Base-by-base conservation (phyloP, 2,888 invertebrate genomes). In the Troilus luridus region DNA sequence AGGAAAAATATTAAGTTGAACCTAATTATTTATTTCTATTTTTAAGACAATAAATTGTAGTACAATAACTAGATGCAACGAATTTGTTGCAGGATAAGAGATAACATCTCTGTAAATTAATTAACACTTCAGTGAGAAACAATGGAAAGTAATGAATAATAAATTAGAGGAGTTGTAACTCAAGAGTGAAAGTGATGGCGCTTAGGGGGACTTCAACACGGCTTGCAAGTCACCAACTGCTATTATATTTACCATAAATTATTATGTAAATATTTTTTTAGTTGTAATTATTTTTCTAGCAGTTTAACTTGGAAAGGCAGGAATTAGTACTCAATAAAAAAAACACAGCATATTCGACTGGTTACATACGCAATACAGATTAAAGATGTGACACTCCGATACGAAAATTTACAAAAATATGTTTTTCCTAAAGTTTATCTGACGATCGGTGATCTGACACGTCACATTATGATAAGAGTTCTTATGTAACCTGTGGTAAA, bases 381-480 rank as follows among this genome's bases (percentile, higher is more conserved):
- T 14, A 24, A 72, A 77, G 72, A 77, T 77, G 72, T 77, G 72
- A 77, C 72, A 19, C 27, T 7, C 17, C 27, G 72, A 77, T 77
- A 77, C 0, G 17, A 77, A 77, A 41, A 27, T 17, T 17, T 3
- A 77, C 27, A 77, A 77, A 77, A 77, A 77, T 77, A 41, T 77
- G 27, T 77, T 77, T 77, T 41, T 77, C 72, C 27, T 17, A 41
- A 77, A 77, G 72, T 77, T 77, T 77, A 77, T 77, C 27, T 77
- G 41, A 5, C 41, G 41, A 11, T 41, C 6, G 24, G 14, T 41
- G 72, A 77, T 77, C 41, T 19, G 72, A 41, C 41, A 77, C 72
- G 72, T 77, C 72, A 77, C 72, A 17, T 0, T 0, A 77, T 8
- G 72, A 77, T 41, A 77, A 77, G 17, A 27, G 72, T 41, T n/a